Evolutionary conservation across 1,140 invertebrate genomes (phyloP), one percentile per base, ranked within the genome.

Genomic region (Armadillidium nasatum): DNA sequence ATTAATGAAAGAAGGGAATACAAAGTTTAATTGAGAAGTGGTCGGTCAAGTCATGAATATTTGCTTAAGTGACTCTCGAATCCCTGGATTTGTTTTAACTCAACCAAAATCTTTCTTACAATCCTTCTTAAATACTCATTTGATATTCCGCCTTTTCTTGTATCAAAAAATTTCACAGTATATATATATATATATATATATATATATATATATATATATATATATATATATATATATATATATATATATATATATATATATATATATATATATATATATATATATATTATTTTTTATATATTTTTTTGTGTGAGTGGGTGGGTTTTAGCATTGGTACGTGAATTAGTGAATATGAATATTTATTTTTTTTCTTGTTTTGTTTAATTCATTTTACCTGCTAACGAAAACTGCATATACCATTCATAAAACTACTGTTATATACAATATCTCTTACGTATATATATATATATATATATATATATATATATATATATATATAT

Each of bases 11-110:
- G 33, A 33, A 33, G 33, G 33, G 33, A 33, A 33, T 33, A 33
- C 33, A 33, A 33, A 33, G 33, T 33, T 33, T 33, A 33, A 33
- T 33, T 33, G n/a, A n/a, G n/a, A 33, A 33, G 33, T 33, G 33
- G 33, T 33, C 33, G 33, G 33, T 33, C 50, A 19, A 60, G 50
- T 60, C 50, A 60, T 60, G 50, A 33, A 33, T 60, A 60, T 60
- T 60, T 60, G 19, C 50, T 60, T 60, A 60, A 60, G 50, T 60
- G 50, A 60, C 50, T 60, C 50, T 60, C 50, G 11, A 60, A 60
- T 15, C 19, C 33, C 33, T 15, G 11, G 50, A 60, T 13, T 60
- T 60, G 50, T 60, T 60, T 60, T 19, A 60, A 60, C 50, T 60
- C 19, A 60, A 60, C 50, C 11, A 15, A 60, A 60, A 60, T 60